Evolutionary conservation across 2,113 vertebrate genomes (phyloP).

Genomic region (Oostethus manadensis): DNA sequence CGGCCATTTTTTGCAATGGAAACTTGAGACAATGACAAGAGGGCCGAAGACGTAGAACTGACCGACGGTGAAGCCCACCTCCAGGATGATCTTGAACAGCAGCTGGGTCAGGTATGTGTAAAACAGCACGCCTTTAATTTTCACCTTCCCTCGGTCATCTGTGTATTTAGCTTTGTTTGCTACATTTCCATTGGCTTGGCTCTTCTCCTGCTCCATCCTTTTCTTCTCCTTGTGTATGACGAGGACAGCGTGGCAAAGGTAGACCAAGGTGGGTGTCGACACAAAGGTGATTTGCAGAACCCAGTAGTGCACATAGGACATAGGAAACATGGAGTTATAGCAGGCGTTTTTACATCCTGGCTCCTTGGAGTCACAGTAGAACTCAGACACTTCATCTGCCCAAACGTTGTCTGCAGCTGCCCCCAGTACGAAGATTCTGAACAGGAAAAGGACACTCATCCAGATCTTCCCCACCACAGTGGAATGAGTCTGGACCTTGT

Average conservation of each 20-base stretch:
- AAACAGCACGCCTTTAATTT: slow-evolving; percentile 81
- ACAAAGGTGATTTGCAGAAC: slow-evolving; percentile 70
- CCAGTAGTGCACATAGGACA: slow-evolving; percentile 71
- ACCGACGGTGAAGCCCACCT: slow-evolving; percentile 82
- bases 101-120: slow-evolving; percentile 86
- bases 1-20: slow-evolving; percentile 65
- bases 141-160: slow-evolving; percentile 78
- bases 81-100: slow-evolving; percentile 83
- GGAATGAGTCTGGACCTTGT: slow-evolving; percentile 70
- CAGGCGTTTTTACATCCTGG: slow-evolving; percentile 62
- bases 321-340: slow-evolving; percentile 69
- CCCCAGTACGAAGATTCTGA: slow-evolving; percentile 67
- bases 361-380: slow-evolving; percentile 57
- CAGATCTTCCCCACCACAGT: slow-evolving; percentile 72
- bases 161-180: slow-evolving; percentile 64
- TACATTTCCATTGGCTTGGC: neutral
- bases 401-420: slow-evolving; percentile 64
- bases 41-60: slow-evolving; percentile 76
- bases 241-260: slow-evolving; percentile 65
- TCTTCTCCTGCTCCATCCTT: slow-evolving; percentile 58
- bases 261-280: slow-evolving; percentile 63
- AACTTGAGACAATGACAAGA: slow-evolving; percentile 66
- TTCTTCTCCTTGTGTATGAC: slow-evolving; percentile 62
- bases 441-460: slow-evolving; percentile 72
- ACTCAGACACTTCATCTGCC: slow-evolving; percentile 63